These are phyloP conservation scores for Nemapogon koenigi DNA, from an alignment of 2,888 invertebrate genomes.

Conservation along the genomic window DNA sequence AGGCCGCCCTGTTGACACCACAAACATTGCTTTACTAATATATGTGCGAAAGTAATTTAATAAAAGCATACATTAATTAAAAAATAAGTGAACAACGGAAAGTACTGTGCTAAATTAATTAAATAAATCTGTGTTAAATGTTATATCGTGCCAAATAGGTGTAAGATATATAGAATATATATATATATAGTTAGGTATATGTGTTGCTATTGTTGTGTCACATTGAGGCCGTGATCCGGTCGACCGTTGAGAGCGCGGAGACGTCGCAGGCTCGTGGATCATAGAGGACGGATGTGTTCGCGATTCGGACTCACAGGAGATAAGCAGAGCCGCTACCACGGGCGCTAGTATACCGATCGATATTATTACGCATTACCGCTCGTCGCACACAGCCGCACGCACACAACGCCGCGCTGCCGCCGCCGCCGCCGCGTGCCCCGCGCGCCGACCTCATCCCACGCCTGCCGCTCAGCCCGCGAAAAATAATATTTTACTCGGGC, in stretches of 20 bases:
- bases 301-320: constrained; percentile 12
- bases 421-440: constrained; percentile 19
- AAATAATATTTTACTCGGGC: constrained; percentile 12
- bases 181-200: no score
- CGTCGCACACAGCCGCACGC: constrained; percentile 24
- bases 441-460: constrained; percentile 7
- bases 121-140: no score
- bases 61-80: constrained; percentile 7
- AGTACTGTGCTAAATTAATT: no score
- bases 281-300: constrained; percentile 7
- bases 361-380: constrained; percentile 61
- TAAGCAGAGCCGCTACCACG: constrained; percentile 32
- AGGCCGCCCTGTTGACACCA: constrained; percentile 27
- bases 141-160: no score
- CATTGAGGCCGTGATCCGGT: no score
- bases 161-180: no score
- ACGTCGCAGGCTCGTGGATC: no score
- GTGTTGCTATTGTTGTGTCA: no score
- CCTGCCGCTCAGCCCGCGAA: constrained; percentile 4
- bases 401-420: constrained; percentile 21
- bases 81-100: no score
- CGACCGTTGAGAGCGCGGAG: no score
- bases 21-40: constrained; percentile 22
- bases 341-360: constrained; percentile 60
- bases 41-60: not conserved